These are phyloP conservation scores for Latrodectus hesperus DNA, from an alignment of 2,888 invertebrate genomes.

Conservation along the genomic window DNA sequence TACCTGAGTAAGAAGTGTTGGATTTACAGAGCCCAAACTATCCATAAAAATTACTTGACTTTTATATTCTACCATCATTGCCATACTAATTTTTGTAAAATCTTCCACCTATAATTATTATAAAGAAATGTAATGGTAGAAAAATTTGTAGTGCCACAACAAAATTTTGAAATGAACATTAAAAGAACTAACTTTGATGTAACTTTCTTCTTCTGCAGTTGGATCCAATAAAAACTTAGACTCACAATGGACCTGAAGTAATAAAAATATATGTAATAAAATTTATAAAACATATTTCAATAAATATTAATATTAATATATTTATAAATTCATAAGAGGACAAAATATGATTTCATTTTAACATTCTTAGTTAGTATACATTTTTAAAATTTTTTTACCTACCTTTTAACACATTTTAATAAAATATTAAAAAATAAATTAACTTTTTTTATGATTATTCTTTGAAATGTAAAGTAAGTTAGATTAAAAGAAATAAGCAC, in stretches of 20 bases:
- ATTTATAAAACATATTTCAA: too few species aligned
- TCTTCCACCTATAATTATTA: constrained; percentile 11
- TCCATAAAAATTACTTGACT: constrained; percentile 53
- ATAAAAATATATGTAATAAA: not conserved
- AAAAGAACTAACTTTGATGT: constrained; percentile 17
- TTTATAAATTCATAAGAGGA: too few species aligned
- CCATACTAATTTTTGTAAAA: constrained; percentile 38
- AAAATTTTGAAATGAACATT: not conserved
- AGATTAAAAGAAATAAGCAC: too few species aligned
- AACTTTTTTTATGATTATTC: too few species aligned
- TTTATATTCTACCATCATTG: constrained; percentile 62
- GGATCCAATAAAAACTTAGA: constrained; percentile 50
- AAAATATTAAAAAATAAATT: too few species aligned
- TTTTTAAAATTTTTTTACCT: too few species aligned
- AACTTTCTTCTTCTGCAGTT: constrained; percentile 50
- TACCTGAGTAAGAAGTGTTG: constrained; percentile 28
- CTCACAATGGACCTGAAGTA: constrained; percentile 30
- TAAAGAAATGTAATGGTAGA: not conserved
- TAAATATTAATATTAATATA: too few species aligned
- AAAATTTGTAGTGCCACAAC: not conserved
- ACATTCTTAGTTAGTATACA: too few species aligned
- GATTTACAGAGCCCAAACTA: constrained; percentile 28
- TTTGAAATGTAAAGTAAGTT: too few species aligned
- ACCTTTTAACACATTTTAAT: too few species aligned
- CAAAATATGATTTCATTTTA: too few species aligned